Base-by-base conservation (phyloP, 2,888 invertebrate species). In the Thyatira batis region DNA sequence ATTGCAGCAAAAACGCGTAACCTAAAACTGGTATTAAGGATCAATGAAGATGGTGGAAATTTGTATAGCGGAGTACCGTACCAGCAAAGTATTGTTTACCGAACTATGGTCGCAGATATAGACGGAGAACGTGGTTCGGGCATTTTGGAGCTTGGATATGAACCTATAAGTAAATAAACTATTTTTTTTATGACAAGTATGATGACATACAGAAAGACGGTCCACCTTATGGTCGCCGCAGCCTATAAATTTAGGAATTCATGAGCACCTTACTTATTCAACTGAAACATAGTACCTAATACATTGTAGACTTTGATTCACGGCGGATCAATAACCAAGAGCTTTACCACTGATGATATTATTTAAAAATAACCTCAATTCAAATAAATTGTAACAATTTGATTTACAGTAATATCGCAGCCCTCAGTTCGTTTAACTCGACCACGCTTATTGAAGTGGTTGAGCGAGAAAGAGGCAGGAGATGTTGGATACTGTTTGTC, bases 61-160 rank as follows among this genome's bases (percentile, higher is more conserved):
- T 43, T 81, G 30, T 63, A 72, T 9, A 84, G 81, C 27, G 87
- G 87, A 0, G 69, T 76, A 1, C 84, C 84, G 2, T 76, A 81
- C 39, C 74, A 82, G 45, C 81, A 81, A n/a, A 76, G 83, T 21
- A 58, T 69, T 0, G 44, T 75, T 6, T 85, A 78, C 56, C 77
- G 82, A 2, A 78, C 82, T 0, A 50, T 82, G 2, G 53, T 61
- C 8, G 86, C 76, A 0, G 77, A 77, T 17, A 80, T 91, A 45
- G 78, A 89, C 54, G 85, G 84, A 1, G 76, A 73, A 51, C 66
- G 74, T 0, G 90, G 87, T 6, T 76, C 81, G 0, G 92, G 89
- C 0, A 39, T 87, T 1, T 55, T 91, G 1, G 85, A 89, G 55
- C 72, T 90, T 1, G 81, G 84, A 4, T 88, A 88, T 60, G 69